Evolutionary conservation across 1,140 invertebrate genomes (phyloP).

Genomic region (Sitodiplosis mosellana): DNA sequence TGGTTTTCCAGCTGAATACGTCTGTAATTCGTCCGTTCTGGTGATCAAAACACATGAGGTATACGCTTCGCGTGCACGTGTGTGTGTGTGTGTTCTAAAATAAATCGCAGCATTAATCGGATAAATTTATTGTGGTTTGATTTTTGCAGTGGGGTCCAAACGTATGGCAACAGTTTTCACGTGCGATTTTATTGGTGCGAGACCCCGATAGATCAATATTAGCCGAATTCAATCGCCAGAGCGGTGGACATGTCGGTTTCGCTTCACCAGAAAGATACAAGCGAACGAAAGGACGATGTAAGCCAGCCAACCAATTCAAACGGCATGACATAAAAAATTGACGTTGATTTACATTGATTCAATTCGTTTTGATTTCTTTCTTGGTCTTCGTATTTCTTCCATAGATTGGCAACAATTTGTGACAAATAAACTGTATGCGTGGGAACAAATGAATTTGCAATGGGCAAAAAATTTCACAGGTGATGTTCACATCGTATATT

Average conservation of each 20-base stretch:
- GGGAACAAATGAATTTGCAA: constrained; percentile 44
- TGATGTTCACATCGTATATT: constrained; percentile 46
- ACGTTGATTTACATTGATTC: background rate
- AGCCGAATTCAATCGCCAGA: constrained; percentile 52
- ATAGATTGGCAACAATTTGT: constrained; percentile 56
- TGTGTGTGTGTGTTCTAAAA: too few relatives aligned
- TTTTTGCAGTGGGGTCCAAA: constrained; percentile 34
- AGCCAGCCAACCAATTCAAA: constrained; percentile 4
- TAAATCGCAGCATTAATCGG: too few relatives aligned
- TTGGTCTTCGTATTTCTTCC: constrained; percentile 1
- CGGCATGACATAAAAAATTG: background rate
- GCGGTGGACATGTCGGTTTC: constrained; percentile 49
- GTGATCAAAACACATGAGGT: too few relatives aligned
- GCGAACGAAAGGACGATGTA: constrained; percentile 39
- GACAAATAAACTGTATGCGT: constrained; percentile 38
- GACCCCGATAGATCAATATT: constrained; percentile 51
- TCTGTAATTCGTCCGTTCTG: constrained; percentile 46
- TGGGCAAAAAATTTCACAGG: constrained; percentile 52
- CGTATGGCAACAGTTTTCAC: constrained; percentile 36
- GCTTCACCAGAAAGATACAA: constrained; percentile 42
- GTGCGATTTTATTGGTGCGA: constrained; percentile 47
- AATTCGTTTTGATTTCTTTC: constrained; percentile 1
- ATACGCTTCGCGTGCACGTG: too few relatives aligned
- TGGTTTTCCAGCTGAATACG: constrained; percentile 60
- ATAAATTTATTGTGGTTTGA: too few relatives aligned